A percentile compares a stretch with the other conserved stretches of the same genome.
Conservation (phyloP, 2,797 vertebrate genomes). For the Cyprinodon diabolis region DNA sequence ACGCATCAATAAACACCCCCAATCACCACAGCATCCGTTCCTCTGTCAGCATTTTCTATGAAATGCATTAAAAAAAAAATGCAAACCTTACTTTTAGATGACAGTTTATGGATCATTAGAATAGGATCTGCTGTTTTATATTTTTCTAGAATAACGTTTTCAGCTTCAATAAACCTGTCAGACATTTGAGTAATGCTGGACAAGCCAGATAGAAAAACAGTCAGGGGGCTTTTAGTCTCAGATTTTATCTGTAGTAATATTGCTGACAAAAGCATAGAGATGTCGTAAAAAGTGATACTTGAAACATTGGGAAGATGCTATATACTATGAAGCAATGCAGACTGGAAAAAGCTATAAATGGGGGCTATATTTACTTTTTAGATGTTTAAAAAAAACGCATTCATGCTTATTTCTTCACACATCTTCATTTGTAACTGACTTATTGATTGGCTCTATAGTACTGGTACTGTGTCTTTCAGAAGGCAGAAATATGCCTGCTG, state of each 20-base stretch:
- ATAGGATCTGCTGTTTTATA: neutral
- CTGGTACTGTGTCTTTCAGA: constrained; percentile 9
- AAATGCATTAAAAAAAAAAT: neutral
- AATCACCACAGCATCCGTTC: too few species aligned
- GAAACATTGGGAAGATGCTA: neutral
- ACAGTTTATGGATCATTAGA: neutral
- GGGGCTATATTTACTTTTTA: neutral
- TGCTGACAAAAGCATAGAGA: neutral
- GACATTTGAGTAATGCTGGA: neutral
- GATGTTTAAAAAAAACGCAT: neutral
- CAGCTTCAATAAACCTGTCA: neutral
- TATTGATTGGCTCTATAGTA: neutral
- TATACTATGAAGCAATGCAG: neutral
- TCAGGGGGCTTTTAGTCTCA: neutral
- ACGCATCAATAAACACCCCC: neutral
- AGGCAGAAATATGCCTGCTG: constrained; percentile 49
- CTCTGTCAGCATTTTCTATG: neutral
- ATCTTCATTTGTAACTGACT: neutral
- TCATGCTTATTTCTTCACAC: neutral
- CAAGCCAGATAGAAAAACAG: neutral
- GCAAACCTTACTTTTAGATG: neutral
- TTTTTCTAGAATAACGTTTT: neutral
- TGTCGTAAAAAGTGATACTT: neutral
- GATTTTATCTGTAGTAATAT: neutral
- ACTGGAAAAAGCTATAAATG: neutral